Percentiles rank a stretch among this genome's conserved stretches.
Conservation (phyloP, 2,888 invertebrate genomes). For the Crocallis elinguaria region DNA sequence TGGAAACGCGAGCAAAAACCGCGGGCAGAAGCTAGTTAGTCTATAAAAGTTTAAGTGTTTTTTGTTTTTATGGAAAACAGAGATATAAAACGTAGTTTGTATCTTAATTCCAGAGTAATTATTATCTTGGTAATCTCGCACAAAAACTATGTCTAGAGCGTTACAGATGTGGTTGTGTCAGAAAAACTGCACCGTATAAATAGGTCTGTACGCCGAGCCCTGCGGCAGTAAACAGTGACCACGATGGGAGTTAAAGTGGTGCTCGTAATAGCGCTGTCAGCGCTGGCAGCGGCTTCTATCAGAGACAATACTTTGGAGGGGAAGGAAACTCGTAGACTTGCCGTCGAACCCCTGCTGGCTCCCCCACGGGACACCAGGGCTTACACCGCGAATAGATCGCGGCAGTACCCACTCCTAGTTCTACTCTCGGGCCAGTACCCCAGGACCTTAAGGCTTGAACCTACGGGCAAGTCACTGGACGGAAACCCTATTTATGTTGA, state of each 20-base stretch:
- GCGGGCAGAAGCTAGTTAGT: too few relatives aligned
- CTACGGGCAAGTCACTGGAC: slow-evolving; percentile 64
- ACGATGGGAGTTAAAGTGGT: slow-evolving; percentile 66
- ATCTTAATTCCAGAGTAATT: background rate
- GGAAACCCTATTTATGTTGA: slow-evolving; percentile 71
- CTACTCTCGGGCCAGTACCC: slow-evolving; percentile 61
- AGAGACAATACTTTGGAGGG: slow-evolving; percentile 67
- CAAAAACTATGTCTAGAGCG: background rate
- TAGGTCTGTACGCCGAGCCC: slow-evolving; percentile 68
- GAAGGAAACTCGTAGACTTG: slow-evolving; percentile 65
- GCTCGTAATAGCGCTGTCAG: slow-evolving; percentile 60
- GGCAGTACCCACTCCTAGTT: slow-evolving; percentile 76
- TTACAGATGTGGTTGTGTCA: slow-evolving; percentile 55
- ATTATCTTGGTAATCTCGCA: background rate
- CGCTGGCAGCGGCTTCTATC: slow-evolving; percentile 56
- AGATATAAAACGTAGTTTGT: too few relatives aligned
- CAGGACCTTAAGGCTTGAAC: slow-evolving; percentile 48
- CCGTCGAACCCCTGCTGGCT: slow-evolving; percentile 74
- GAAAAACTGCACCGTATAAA: slow-evolving; percentile 74
- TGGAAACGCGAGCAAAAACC: too few relatives aligned
- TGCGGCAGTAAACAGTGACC: slow-evolving; percentile 64
- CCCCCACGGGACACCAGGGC: slow-evolving; percentile 70
- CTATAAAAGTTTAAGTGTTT: too few relatives aligned
- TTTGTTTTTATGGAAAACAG: too few relatives aligned
- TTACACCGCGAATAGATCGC: slow-evolving; percentile 64